Conservation (phyloP, 2,113 vertebrate species). For the Fregata magnificens region DNA sequence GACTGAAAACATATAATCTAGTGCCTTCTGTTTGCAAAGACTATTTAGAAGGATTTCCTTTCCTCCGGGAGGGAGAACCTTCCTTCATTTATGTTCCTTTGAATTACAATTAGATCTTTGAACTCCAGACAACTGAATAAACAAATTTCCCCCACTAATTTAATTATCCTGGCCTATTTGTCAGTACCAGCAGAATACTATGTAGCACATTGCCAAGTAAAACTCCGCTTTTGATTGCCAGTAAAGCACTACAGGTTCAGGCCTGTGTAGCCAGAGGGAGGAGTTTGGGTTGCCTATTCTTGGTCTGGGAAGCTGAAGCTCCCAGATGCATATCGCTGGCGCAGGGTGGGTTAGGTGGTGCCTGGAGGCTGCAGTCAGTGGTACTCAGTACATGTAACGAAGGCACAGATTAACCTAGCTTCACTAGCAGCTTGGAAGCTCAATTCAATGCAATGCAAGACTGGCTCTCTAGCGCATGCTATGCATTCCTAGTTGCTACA, state of each 20-base stretch:
- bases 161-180: not conserved
- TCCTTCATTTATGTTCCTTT: not conserved
- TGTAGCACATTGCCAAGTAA: not conserved
- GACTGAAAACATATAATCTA: not conserved
- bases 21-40: not conserved
- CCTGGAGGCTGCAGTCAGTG: not conserved
- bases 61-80: not conserved
- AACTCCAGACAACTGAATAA: not conserved
- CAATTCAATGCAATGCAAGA: not conserved
- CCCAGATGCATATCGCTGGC: accelerated
- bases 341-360: not conserved
- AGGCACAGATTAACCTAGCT: not conserved
- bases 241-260: not conserved
- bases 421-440: not conserved
- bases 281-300: not conserved
- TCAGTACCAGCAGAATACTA: not conserved
- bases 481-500: not conserved
- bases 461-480: not conserved
- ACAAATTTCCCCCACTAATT: not conserved
- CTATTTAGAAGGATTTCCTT: not conserved
- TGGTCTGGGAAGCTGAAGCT: not conserved
- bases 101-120: conserved; percentile 8
- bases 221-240: not conserved
- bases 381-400: accelerated
- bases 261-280: not conserved